Conservation (phyloP, 2,797 vertebrate species). For the Australoheros facetus region DNA sequence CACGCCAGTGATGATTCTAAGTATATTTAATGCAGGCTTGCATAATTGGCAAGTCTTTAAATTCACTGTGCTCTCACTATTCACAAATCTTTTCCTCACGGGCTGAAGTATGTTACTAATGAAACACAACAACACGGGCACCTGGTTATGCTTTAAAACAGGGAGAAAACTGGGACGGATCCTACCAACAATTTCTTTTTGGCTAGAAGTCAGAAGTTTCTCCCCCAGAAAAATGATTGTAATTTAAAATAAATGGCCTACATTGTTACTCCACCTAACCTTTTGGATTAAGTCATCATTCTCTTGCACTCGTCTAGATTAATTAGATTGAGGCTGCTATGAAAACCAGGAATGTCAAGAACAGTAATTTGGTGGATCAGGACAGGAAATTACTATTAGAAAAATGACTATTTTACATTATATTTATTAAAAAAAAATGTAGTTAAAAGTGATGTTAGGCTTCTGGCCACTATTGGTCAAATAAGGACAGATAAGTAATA, state of each 20-base stretch:
- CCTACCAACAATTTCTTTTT: neutral
- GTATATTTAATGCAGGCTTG: neutral
- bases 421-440: neutral
- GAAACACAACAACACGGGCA: neutral
- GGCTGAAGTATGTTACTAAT: neutral
- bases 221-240: neutral
- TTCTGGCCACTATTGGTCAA: neutral
- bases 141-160: neutral
- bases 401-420: neutral
- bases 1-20: neutral
- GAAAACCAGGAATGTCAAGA: neutral
- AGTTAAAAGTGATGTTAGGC: accelerated
- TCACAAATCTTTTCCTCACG: neutral
- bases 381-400: neutral
- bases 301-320: neutral
- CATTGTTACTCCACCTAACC: neutral
- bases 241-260: conserved; percentile 1
- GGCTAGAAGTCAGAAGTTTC: neutral
- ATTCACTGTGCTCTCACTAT: neutral
- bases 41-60: neutral
- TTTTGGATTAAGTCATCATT: conserved; percentile 1
- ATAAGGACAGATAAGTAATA: neutral
- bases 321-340: neutral
- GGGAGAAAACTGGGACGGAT: neutral
- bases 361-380: neutral